Evolutionary conservation across 1,140 invertebrate genomes (phyloP), one percentile per base, ranked within the genome.

Genomic region (Calephelis nemesis): DNA sequence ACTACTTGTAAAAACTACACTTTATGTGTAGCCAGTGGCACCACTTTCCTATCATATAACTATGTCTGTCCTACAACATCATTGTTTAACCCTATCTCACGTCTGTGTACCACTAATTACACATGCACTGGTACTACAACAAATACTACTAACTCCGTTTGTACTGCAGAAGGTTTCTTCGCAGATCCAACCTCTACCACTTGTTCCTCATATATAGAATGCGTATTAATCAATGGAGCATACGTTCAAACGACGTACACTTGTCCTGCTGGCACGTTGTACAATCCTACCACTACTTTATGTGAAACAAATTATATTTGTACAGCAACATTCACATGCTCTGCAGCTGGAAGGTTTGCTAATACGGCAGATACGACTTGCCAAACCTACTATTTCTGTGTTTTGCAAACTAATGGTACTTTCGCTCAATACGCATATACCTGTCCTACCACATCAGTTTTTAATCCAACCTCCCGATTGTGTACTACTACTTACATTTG

Each of bases 1-100:
- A 75, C 73, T 5, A 85, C 77, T 8, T 85, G 85, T 67, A 62
- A 84, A 60, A 78, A 78, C 66, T 87, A 85, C 72, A 83, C 78
- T 0, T 64, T 78, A 8, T 87, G 85, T 60, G 75, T 85, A 65
- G 58, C 69, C 54, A 72, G 62, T 39, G 77, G 60, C 13, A 40
- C 40, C 39, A 74, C 66, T 12, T 85, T 72, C 62, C 8, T 78
- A 5, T 62, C 75, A 5, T 85, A 83, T 68, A 77, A 85, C 74
- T 87, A 85, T 72, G 73, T 76, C n/a, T 87, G 85, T 50, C 85
- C 85, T n/a, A 67, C 50, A 11, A 67, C 65, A 11, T 67, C 65
- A 4, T 7, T 67, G 15, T 86, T 86, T 67, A 77, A 75, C 13
- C 81, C 82, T 0, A 70, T 62, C 12, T 68, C 73, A 9, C 62